Base-by-base conservation (phyloP, 23 tunicate genomes). In the Phallusia fumigata region DNA sequence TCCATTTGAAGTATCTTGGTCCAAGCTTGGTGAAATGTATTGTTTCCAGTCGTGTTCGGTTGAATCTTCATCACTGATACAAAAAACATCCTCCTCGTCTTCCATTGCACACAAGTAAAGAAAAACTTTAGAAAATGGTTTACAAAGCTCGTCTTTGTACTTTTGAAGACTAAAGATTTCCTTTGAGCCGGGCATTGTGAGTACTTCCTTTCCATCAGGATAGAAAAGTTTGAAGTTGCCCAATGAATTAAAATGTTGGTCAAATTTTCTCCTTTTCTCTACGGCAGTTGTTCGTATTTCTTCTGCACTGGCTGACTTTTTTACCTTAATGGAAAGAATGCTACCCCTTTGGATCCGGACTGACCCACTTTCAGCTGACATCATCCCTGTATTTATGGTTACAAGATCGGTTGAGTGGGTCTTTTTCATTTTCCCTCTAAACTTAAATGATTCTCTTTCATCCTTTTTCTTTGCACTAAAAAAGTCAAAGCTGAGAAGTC, bases 381-480 rank as follows among this genome's bases (percentile, higher is more conserved):
- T 51, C 58, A 51, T 51, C 58, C 58, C 58, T 51, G 58, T 51
- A 18, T 51, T 51, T 51, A 51, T 51, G 58, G 58, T 51, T 51
- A 51, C 58, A 51, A 51, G 18, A 51, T 51, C 58, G 18, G 18
- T 51, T 18, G 18, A 24, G 13, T 58, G 11, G 69, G 69, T 21
- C 69, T 58, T 58, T 58, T 58, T 58, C 69, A 58, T 58, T 13
- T 58, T 58, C 13, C 69, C 69, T 58, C 69, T 58, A 58, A 58
- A 58, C 3, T 58, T 11, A 58, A 58, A 58, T 58, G 69, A 58
- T 58, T 58, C 69, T 58, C 13, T 58, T 58, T 58, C 69, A 58
- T 58, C 69, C 16, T 58, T 58, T 58, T 58, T 58, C 28, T 58
- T 58, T 58, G 69, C 69, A 58, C 13, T 58, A 24, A 58, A 58